Base-by-base conservation (phyloP, 37 sponge, comb jelly and placozoan genomes). In the Eunapius fragilis region DNA sequence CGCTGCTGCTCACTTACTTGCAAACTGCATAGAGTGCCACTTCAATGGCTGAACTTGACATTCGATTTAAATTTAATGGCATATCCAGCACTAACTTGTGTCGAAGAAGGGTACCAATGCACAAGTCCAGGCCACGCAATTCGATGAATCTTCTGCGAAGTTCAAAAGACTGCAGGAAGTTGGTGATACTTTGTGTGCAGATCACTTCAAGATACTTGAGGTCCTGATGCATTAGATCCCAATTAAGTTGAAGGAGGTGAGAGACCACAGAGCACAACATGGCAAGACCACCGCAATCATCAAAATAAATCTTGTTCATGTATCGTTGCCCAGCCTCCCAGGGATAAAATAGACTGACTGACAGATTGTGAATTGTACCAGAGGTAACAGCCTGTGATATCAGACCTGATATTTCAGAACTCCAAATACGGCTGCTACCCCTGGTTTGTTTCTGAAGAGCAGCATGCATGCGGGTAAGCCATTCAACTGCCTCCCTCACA, bases 231-330 rank as follows among this genome's bases (percentile, higher is more conserved):
- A 84, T 72, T 23, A 25, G 31, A 25, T 13, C 22, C 84, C 84
- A 84, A 24, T 74, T 69, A 12, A 25, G 84, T 31, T 24, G 2
- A 30, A 84, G 25, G n/a, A 84, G 26, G 19, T 50, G 12, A 12
- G 27, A 2, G 23, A 67, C 75, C 14, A 84, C 76, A 38, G 25
- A 24, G 36, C 48, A n/a, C 19, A 84, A 5, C 27, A 25, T 23
- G 2, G 19, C 4, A n/a, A 84, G 67, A 24, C 84, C 84, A 32
- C 84, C 84, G 12, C 19, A 24, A 22, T 25, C 36, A 67, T 75
- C 75, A 74, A 84, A 74, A 58, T 84, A 74, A 17, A 73, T 19
- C 68, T 84, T 84, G 33, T 84, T 84, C 31, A 84, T 74, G 17
- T 34, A 72, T n/a, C 69, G 37, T 58, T 47, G 23, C 2, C 58